Evolutionary conservation across 2,113 vertebrate species (phyloP).

Genomic region (Okapia johnstoni): DNA sequence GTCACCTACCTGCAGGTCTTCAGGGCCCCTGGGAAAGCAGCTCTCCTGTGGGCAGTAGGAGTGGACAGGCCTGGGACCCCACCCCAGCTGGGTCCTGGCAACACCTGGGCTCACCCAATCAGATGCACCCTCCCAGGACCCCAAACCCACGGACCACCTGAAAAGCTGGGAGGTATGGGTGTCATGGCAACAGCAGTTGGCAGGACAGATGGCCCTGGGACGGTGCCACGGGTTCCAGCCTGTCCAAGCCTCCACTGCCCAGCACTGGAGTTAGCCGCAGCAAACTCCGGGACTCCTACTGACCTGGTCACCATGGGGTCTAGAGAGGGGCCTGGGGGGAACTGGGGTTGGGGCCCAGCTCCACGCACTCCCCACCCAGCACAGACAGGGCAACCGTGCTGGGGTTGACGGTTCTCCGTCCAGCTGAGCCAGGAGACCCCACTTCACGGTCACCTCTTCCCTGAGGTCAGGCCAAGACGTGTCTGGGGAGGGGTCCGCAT

Average conservation of each 20-base stretch:
- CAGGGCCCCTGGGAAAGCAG: neutral
- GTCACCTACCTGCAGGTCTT: neutral
- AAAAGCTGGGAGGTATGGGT: too few species aligned
- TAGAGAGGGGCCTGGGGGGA: neutral
- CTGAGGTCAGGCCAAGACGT: fast-evolving
- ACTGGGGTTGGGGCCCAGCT: neutral
- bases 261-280: neutral
- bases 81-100: fast-evolving
- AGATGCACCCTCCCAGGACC: neutral
- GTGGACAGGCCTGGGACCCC: neutral
- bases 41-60: neutral
- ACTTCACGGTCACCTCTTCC: neutral
- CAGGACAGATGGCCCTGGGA: neutral
- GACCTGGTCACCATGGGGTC: fast-evolving
- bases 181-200: neutral
- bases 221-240: fast-evolving
- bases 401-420: neutral
- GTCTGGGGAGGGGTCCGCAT: neutral
- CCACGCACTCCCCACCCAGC: fast-evolving
- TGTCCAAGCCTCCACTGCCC: fast-evolving
- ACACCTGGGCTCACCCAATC: neutral
- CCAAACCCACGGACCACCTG: fast-evolving
- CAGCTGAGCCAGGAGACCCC: neutral
- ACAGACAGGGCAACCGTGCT: fast-evolving
- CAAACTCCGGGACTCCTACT: fast-evolving